Conservation (phyloP, 2,797 vertebrate species). For the Pseudochirops cupreus region DNA sequence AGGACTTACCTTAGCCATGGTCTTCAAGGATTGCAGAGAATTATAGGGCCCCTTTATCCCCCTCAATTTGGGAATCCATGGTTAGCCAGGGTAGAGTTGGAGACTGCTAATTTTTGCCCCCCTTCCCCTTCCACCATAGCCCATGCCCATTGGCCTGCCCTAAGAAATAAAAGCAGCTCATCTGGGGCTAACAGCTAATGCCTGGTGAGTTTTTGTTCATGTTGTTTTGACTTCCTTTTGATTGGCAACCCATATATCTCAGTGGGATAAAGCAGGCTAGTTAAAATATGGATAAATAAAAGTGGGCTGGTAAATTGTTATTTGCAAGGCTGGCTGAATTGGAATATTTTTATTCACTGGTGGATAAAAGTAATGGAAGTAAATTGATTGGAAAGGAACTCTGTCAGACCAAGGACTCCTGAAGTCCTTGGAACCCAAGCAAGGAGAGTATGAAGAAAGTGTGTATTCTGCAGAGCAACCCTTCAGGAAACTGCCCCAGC, state of each 20-base stretch:
- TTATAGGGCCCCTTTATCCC: not conserved
- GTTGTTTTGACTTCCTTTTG: not conserved
- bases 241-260: too few relatives aligned
- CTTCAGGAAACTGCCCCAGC: not conserved
- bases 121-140: not conserved
- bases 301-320: not conserved
- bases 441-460: not conserved
- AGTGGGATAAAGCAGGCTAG: not conserved
- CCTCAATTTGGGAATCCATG: not conserved
- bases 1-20: not conserved
- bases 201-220: not conserved
- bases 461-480: fast-evolving
- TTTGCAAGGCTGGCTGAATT: not conserved
- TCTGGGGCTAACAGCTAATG: not conserved
- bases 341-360: conserved; percentile 32
- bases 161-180: not conserved
- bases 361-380: conserved; percentile 51
- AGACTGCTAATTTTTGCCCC: not conserved
- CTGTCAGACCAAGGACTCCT: not conserved
- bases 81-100: not conserved
- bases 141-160: not conserved
- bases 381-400: not conserved
- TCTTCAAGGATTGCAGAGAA: not conserved
- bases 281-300: not conserved
- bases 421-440: not conserved